phyloP scores from a whole-genome alignment of 2,888 invertebrate genomes.

The Plebejus melissa region DNA sequence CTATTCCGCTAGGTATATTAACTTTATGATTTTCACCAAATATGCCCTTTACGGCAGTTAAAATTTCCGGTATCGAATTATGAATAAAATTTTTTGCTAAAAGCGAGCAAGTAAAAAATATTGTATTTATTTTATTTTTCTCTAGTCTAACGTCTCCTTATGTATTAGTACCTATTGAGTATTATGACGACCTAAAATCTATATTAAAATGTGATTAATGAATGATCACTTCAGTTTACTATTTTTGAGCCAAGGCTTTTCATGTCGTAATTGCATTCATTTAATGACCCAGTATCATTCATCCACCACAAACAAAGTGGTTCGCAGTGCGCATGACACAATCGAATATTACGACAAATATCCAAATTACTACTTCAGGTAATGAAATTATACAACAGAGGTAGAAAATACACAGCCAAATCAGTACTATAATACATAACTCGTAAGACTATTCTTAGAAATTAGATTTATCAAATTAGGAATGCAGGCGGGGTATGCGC shows the following conservation, averaged over 20 bases:
- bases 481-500: conserved; percentile 66
- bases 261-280: neutral
- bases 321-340: conserved; percentile 37
- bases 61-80: no score
- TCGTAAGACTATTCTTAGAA: conserved; percentile 57
- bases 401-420: conserved; percentile 42
- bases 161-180: no score
- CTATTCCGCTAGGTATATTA: no score
- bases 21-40: no score
- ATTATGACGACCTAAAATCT: no score
- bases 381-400: conserved; percentile 36
- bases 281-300: conserved; percentile 19
- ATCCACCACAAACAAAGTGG: conserved; percentile 27
- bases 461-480: conserved; percentile 53
- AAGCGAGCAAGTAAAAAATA: no score
- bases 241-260: neutral
- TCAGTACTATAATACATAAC: conserved; percentile 43
- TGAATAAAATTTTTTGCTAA: no score
- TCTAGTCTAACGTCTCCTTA: no score
- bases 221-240: neutral
- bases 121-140: no score
- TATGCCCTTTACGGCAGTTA: no score
- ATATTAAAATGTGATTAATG: no score
- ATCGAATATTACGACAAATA: conserved; percentile 33
- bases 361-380: neutral